These are phyloP conservation scores for Notarius quadriscutis DNA, from an alignment of 2,113 vertebrate genomes.

Conservation along the genomic window DNA sequence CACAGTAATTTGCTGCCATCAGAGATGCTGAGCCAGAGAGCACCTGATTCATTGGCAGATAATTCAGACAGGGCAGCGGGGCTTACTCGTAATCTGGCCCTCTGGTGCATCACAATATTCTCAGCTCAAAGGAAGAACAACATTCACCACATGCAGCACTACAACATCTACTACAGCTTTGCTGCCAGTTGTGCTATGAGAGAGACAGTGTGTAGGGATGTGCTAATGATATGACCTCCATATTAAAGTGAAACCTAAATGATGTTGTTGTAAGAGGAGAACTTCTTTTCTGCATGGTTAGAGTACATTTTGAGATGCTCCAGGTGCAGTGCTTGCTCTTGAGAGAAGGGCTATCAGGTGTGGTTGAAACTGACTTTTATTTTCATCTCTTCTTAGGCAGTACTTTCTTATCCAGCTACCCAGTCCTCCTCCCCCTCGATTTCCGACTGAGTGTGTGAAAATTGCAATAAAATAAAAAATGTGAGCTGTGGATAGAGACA, in stretches of 20 bases:
- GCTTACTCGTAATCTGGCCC: slow-evolving; percentile 46
- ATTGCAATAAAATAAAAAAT: slow-evolving; percentile 72
- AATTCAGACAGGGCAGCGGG: slow-evolving; percentile 41
- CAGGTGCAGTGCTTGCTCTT: slow-evolving; percentile 27
- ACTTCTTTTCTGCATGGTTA: background rate
- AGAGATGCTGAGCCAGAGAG: slow-evolving; percentile 30
- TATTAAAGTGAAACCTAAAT: background rate
- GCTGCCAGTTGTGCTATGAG: background rate
- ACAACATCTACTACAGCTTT: background rate
- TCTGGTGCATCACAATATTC: slow-evolving; percentile 40
- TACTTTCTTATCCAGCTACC: slow-evolving; percentile 71
- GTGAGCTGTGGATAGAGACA: slow-evolving; percentile 65
- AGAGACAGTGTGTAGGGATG: background rate
- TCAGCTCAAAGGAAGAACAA: slow-evolving; percentile 11
- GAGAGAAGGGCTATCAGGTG: slow-evolving; percentile 47
- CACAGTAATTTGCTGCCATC: slow-evolving; percentile 52
- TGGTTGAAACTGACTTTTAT: slow-evolving; percentile 70
- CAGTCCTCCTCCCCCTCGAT: slow-evolving; percentile 69
- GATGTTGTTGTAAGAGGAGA: background rate
- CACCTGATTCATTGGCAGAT: slow-evolving; percentile 41
- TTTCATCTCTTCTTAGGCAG: slow-evolving; percentile 67
- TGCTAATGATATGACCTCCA: background rate
- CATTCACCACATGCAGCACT: background rate
- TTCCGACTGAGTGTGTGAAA: slow-evolving; percentile 69
- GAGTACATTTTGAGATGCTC: slow-evolving; percentile 56